Evolutionary conservation across 2,888 invertebrate species (phyloP).

Genomic region (Plagodis pulveraria): DNA sequence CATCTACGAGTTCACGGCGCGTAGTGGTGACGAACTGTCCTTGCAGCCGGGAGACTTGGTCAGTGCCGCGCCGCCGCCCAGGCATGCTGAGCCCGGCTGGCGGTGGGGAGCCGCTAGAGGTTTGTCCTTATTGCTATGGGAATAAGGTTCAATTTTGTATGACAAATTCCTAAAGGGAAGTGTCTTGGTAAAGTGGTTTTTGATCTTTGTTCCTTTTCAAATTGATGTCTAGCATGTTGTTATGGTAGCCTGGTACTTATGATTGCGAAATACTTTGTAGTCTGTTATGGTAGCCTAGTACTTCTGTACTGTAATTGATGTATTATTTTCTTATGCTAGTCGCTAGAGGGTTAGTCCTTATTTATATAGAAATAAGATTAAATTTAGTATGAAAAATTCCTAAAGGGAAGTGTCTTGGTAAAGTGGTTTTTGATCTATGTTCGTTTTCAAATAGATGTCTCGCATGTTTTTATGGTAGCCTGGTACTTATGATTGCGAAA

Average conservation of each 20-base stretch:
- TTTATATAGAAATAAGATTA: no score
- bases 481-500: no score
- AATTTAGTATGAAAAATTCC: no score
- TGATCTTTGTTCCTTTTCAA: no score
- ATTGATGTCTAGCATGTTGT: no score
- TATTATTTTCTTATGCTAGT: no score
- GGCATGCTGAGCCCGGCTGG: constrained; percentile 98
- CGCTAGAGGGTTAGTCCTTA: no score
- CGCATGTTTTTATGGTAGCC: no score
- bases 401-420: no score
- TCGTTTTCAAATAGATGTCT: no score
- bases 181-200: constrained; percentile 3
- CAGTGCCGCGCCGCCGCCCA: constrained; percentile 88
- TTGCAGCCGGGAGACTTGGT: constrained; percentile 97
- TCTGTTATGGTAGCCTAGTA: constrained; percentile 8
- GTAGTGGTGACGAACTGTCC: constrained; percentile 96
- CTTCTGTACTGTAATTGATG: background rate
- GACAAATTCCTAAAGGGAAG: background rate
- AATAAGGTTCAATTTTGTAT: background rate
- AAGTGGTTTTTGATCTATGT: no score
- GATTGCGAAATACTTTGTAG: background rate
- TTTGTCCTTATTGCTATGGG: constrained; percentile 28
- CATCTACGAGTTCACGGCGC: constrained; percentile 96
- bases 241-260: no score
- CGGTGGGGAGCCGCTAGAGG: constrained; percentile 95